phyloP scores from a whole-genome alignment of 2,113 vertebrate species.

The Astur gentilis region DNA sequence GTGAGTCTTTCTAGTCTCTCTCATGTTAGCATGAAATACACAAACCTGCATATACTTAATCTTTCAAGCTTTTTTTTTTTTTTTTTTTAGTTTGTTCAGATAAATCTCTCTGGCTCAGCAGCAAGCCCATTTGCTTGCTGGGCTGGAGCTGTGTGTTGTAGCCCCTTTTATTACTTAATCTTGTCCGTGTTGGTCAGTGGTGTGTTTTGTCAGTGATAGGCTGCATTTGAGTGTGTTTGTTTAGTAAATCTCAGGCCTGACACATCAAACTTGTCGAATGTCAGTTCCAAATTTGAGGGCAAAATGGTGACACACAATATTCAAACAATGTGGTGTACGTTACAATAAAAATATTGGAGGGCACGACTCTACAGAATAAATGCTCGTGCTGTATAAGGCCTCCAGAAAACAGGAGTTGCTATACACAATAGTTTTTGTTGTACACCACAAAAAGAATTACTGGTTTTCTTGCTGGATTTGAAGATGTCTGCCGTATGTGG shows the following conservation, averaged over 20 bases:
- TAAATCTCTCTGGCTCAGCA: not conserved
- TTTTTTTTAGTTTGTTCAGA: not conserved
- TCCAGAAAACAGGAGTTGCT: not conserved
- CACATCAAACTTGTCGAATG: not conserved
- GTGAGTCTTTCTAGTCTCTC: not conserved
- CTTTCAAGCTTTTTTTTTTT: not conserved
- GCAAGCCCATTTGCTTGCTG: not conserved
- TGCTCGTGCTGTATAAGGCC: not conserved
- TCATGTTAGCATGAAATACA: not conserved
- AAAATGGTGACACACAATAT: not conserved
- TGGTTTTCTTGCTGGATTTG: not conserved
- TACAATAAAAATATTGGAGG: not conserved
- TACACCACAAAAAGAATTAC: not conserved
- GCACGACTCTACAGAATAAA: not conserved
- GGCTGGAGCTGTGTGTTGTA: not conserved
- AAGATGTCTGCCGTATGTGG: not conserved
- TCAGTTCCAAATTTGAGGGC: not conserved
- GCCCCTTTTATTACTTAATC: not conserved
- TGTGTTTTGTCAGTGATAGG: not conserved
- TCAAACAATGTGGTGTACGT: not conserved
- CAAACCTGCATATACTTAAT: not conserved
- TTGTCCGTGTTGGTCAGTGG: not conserved
- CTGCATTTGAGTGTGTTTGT: not conserved
- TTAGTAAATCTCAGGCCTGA: constrained; percentile 20
- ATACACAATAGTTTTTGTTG: not conserved